phyloP scores from a whole-genome alignment of 2,888 invertebrate genomes.

The Xylota segnis region DNA sequence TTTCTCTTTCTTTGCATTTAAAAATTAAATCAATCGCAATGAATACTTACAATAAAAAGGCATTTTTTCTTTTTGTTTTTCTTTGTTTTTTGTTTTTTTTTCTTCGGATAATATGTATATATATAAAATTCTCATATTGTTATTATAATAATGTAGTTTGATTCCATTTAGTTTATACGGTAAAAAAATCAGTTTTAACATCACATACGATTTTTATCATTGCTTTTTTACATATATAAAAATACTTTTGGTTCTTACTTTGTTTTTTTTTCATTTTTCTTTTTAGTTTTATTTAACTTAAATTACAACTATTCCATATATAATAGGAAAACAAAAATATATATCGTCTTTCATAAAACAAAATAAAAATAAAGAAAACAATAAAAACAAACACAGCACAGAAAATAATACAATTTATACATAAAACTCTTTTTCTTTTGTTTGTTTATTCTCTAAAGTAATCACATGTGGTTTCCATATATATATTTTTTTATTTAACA shows the following conservation, averaged over 20 bases:
- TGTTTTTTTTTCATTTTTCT: conserved; percentile 52
- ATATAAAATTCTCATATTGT: conserved; percentile 66
- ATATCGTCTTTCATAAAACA: background rate
- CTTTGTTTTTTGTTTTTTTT: conserved; percentile 32
- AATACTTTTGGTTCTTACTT: conserved; percentile 73
- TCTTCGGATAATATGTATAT: conserved; percentile 67
- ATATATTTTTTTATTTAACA: conserved; percentile 17
- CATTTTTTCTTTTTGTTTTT: conserved; percentile 16
- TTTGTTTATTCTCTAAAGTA: conserved; percentile 61
- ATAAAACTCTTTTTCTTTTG: conserved; percentile 5
- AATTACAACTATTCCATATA: conserved; percentile 50
- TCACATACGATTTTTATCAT: conserved; percentile 75
- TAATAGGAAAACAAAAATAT: conserved; percentile 1
- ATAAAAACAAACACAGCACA: background rate
- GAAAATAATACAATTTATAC: conserved; percentile 30
- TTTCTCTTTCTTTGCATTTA: background rate
- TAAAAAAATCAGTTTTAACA: conserved; percentile 75
- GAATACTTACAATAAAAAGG: conserved; percentile 53
- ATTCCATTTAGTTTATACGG: conserved; percentile 68
- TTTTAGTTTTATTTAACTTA: conserved; percentile 60
- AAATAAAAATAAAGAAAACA: no score
- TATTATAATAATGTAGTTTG: conserved; percentile 67
- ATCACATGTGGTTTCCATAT: conserved; percentile 71
- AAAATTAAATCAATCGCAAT: conserved; percentile 33
- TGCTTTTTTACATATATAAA: conserved; percentile 75